phyloP scores from a whole-genome alignment of 2,113 vertebrate species.

The Coturnix japonica region DNA sequence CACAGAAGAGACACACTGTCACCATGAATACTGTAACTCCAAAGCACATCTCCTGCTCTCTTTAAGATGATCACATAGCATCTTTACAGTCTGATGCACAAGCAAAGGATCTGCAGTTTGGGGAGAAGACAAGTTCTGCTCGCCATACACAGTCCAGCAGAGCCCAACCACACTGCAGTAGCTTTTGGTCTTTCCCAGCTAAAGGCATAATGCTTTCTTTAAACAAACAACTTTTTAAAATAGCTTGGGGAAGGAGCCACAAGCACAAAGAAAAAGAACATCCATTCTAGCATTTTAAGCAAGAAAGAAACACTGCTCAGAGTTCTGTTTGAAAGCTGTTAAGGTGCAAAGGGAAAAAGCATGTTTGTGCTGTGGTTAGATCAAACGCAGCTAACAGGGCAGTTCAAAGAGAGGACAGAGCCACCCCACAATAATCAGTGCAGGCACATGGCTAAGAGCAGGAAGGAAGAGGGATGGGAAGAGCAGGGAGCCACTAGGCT shows the following conservation, averaged over 20 bases:
- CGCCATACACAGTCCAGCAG: background rate
- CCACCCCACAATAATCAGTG: background rate
- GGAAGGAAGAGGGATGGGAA: slow-evolving; percentile 27
- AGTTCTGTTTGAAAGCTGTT: background rate
- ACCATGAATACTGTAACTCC: background rate
- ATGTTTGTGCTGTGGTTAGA: rapidly evolving
- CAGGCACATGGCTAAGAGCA: background rate
- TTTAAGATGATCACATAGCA: background rate
- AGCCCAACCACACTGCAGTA: background rate
- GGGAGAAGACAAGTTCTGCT: background rate
- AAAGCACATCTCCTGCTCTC: background rate
- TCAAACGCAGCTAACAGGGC: background rate
- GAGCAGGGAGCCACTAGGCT: background rate
- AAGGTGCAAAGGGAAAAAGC: background rate
- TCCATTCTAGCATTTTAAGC: background rate
- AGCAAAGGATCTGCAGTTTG: background rate
- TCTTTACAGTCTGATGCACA: background rate
- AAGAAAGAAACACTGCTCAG: background rate
- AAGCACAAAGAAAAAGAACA: background rate
- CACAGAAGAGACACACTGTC: background rate
- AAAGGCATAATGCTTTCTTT: background rate
- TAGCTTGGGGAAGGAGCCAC: background rate
- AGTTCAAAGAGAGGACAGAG: background rate
- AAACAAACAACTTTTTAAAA: background rate
- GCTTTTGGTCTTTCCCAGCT: background rate